Conservation (phyloP, 2,888 invertebrate species). For the Spicauda simplicius region DNA sequence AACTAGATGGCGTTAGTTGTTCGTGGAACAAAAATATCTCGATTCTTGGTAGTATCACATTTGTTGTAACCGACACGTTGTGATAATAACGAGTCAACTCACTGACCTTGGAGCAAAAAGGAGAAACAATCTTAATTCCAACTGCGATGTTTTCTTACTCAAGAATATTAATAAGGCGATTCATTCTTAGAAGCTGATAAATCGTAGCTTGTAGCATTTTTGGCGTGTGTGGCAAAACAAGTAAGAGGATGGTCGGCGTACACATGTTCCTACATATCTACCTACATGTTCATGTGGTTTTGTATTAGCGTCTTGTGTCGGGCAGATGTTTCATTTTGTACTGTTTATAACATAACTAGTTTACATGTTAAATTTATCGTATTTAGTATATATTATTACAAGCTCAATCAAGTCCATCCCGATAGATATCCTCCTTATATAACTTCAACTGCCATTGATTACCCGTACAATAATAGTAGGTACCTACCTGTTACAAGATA, state of each 20-base stretch:
- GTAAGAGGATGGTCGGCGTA: slow-evolving; percentile 14
- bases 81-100: slow-evolving; percentile 72
- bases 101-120: slow-evolving; percentile 80
- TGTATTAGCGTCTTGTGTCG: slow-evolving; percentile 7
- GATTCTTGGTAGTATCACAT: slow-evolving; percentile 57
- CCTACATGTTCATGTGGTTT: slow-evolving; percentile 2
- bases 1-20: slow-evolving; percentile 64
- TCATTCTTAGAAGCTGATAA: slow-evolving; percentile 53
- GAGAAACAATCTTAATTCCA: slow-evolving; percentile 74
- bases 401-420: too few relatives aligned
- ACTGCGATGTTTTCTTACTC: slow-evolving; percentile 64
- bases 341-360: too few relatives aligned
- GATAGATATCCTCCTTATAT: too few relatives aligned
- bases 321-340: slow-evolving; percentile 18
- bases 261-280: not conserved
- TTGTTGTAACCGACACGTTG: slow-evolving; percentile 45
- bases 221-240: slow-evolving; percentile 21
- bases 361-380: too few relatives aligned
- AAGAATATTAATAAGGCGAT: slow-evolving; percentile 67
- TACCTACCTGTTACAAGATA: too few relatives aligned
- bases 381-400: too few relatives aligned
- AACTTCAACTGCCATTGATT: too few relatives aligned
- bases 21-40: slow-evolving; percentile 60
- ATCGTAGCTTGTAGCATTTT: slow-evolving; percentile 27
- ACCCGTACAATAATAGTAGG: too few relatives aligned